phyloP scores from a whole-genome alignment of 2,797 vertebrate species.

The Orientallactaga sibirica region DNA sequence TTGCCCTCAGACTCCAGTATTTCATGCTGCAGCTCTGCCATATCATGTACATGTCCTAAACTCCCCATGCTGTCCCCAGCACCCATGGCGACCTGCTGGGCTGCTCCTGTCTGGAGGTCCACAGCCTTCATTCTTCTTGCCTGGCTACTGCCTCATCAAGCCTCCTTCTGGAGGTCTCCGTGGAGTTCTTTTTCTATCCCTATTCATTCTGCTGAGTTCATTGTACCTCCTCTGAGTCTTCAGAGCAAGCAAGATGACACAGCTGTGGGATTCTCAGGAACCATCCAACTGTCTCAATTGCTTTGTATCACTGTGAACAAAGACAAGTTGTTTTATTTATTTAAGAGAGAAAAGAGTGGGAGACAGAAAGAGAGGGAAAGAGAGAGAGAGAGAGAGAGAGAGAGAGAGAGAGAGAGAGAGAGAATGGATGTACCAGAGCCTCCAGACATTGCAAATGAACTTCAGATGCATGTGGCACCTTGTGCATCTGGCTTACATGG shows the following conservation, averaged over 20 bases:
- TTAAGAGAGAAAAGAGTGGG: neutral
- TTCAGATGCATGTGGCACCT: too few relatives aligned
- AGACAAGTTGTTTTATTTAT: neutral
- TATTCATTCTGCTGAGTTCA: neutral
- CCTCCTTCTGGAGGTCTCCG: neutral
- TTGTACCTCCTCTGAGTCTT: neutral
- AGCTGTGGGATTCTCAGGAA: neutral
- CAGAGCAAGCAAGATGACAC: neutral
- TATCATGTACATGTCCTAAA: fast-evolving
- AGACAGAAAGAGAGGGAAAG: neutral
- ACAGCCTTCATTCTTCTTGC: fast-evolving
- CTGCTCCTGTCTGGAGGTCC: neutral
- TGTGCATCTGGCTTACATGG: too few relatives aligned
- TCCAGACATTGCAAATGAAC: too few relatives aligned
- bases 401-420: too few relatives aligned
- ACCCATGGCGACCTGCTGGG: fast-evolving
- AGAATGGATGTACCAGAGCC: too few relatives aligned
- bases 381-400: neutral
- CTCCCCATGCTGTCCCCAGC: fast-evolving
- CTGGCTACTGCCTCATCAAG: neutral
- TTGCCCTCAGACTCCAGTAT: fast-evolving
- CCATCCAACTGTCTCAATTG: neutral
- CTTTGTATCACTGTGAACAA: neutral
- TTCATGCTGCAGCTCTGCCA: too few relatives aligned
- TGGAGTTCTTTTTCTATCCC: fast-evolving